phyloP scores from a whole-genome alignment of 2,113 vertebrate genomes.

The Numenius arquata region DNA sequence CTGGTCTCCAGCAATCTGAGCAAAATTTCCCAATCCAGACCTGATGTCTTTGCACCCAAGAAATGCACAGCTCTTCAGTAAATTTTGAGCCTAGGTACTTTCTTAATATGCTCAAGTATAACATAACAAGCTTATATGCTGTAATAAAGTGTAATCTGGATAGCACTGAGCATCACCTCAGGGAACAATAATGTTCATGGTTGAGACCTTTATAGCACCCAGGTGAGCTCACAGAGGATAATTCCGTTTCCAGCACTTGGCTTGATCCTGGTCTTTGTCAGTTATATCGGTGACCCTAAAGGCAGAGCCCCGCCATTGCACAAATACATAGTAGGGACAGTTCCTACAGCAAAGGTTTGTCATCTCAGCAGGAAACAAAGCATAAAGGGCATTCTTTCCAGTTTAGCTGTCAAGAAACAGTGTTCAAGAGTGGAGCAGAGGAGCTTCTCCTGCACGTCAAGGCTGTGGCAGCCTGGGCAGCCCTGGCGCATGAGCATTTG shows the following conservation, averaged over 20 bases:
- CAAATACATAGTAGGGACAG: not conserved
- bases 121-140: not conserved
- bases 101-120: not conserved
- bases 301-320: not conserved
- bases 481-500: not conserved
- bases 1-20: not conserved
- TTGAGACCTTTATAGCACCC: not conserved
- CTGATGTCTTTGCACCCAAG: not conserved
- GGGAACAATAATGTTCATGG: not conserved
- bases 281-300: not conserved
- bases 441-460: not conserved
- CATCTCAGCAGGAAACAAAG: not conserved
- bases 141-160: not conserved
- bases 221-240: not conserved
- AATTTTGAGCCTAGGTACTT: not conserved
- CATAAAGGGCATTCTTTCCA: not conserved
- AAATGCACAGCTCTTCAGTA: not conserved
- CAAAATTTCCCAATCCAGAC: not conserved
- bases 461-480: not conserved
- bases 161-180: not conserved
- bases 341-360: not conserved
- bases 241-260: not conserved
- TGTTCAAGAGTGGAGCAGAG: not conserved
- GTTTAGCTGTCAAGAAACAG: not conserved
- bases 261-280: not conserved